Conservation (phyloP, 2,888 invertebrate species). For the Glaucopsyche alexis region DNA sequence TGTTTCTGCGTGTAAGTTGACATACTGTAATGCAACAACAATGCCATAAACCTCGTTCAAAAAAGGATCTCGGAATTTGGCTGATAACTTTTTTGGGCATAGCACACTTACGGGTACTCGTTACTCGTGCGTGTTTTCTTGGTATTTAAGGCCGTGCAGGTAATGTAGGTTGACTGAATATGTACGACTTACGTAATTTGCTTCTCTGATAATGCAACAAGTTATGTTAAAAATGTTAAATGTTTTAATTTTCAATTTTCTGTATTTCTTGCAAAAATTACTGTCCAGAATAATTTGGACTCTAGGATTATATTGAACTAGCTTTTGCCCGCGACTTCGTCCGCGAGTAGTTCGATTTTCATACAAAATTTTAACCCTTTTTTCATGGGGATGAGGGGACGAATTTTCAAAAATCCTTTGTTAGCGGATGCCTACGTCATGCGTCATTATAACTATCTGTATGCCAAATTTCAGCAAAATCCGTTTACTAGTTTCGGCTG, state of each 20-base stretch:
- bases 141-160: slow-evolving; percentile 17
- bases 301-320: too few species aligned
- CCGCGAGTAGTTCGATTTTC: too few species aligned
- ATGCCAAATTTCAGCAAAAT: too few species aligned
- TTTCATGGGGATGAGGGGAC: too few species aligned
- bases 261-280: neutral
- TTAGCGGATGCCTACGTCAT: too few species aligned
- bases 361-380: too few species aligned
- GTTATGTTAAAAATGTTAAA: neutral
- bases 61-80: slow-evolving; percentile 14
- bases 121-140: neutral
- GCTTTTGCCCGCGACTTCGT: too few species aligned
- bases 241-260: neutral
- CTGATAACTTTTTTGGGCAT: slow-evolving; percentile 25
- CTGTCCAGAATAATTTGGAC: neutral
- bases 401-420: too few species aligned
- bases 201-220: slow-evolving; percentile 2
- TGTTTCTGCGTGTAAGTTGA: neutral
- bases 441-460: too few species aligned
- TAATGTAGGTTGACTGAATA: slow-evolving; percentile 23
- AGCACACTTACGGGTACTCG: slow-evolving; percentile 18
- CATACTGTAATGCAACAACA: neutral
- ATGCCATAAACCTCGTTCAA: neutral
- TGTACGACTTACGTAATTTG: slow-evolving; percentile 25
- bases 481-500: too few species aligned